Percentiles rank a stretch among this genome's conserved stretches.
Conservation (phyloP, 2,888 invertebrate species). For the Eupithecia insigniata region DNA sequence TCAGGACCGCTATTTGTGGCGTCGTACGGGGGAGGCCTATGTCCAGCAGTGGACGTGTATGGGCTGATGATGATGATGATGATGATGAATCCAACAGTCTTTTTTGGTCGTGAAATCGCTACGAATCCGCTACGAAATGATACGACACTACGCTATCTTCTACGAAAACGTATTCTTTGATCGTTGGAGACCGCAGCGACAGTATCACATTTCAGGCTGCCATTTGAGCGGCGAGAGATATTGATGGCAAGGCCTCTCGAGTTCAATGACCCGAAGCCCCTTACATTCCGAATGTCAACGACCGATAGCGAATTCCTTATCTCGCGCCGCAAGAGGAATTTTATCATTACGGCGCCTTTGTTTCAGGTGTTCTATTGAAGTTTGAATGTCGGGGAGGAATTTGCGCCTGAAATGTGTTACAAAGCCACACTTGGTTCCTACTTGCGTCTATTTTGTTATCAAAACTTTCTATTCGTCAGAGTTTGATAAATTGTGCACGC, state of each 20-base stretch:
- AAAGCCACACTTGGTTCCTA: not conserved
- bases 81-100: too few species aligned
- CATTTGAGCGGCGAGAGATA: conserved; percentile 18
- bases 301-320: conserved; percentile 34
- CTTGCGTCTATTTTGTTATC: not conserved
- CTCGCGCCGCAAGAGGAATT: conserved; percentile 25
- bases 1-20: too few species aligned
- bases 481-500: too few species aligned
- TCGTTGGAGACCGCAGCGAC: not conserved
- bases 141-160: not conserved
- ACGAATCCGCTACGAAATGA: not conserved
- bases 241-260: conserved; percentile 25
- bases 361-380: conserved; percentile 25
- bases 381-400: not conserved
- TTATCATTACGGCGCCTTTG: conserved; percentile 29
- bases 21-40: too few species aligned
- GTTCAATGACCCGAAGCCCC: conserved; percentile 29
- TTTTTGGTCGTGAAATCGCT: not conserved
- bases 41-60: too few species aligned
- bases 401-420: not conserved
- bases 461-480: not conserved
- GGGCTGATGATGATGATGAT: too few species aligned
- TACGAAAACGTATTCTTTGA: not conserved
- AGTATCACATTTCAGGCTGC: conserved; percentile 17
- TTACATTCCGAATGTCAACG: conserved; percentile 28